Evolutionary conservation across 2,797 vertebrate genomes (phyloP).

Genomic region (Ammospiza maritima): DNA sequence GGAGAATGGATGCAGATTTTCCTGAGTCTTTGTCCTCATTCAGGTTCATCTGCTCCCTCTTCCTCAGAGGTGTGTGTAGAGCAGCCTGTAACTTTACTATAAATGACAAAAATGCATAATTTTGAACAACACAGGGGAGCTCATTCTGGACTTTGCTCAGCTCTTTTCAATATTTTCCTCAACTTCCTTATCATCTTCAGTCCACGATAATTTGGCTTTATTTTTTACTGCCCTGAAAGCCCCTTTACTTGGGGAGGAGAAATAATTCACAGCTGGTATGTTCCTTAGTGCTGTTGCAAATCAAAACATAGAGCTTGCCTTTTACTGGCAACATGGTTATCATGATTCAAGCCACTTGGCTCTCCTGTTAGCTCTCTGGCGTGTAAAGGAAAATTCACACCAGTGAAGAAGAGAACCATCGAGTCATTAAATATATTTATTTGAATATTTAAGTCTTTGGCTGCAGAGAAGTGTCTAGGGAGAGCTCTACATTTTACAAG

Average conservation of each 20-base stretch:
- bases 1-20: not conserved
- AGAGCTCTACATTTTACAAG: constrained; percentile 24
- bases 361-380: constrained; percentile 23
- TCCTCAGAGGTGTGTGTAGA: not conserved
- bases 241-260: not conserved
- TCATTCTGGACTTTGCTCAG: not conserved
- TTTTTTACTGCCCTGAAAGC: constrained; percentile 18
- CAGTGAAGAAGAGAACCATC: not conserved
- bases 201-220: not conserved
- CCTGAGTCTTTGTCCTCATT: not conserved
- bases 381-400: constrained; percentile 38
- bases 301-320: constrained; percentile 33
- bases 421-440: constrained; percentile 38
- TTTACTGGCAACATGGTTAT: constrained; percentile 17
- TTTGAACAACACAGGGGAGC: not conserved
- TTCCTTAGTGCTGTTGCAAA: not conserved
- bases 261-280: constrained; percentile 14
- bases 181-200: not conserved
- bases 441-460: constrained; percentile 17
- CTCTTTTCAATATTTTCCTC: constrained; percentile 1
- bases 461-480: not conserved
- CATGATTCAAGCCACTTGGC: constrained; percentile 35
- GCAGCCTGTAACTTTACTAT: not conserved
- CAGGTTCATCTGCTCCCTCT: not conserved
- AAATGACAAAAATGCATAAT: not conserved